Evolutionary conservation across 2,113 vertebrate species (phyloP), one percentile per base, ranked within the genome.

Genomic region (Chionomys nivalis): DNA sequence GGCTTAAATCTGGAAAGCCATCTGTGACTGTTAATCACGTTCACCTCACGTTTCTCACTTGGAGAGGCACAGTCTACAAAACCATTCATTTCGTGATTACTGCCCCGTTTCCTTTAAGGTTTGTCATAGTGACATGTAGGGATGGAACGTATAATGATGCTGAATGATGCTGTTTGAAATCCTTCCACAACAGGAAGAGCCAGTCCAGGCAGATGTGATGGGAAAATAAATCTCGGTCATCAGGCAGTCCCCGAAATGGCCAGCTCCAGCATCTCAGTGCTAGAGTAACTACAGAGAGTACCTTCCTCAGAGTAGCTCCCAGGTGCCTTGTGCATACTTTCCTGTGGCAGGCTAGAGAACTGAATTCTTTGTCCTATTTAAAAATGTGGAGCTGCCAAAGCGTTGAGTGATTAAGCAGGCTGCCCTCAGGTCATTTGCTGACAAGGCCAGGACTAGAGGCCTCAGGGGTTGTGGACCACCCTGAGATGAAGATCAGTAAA

Each of bases 371-470:
- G 87, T 93, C 93, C 94, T 96, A 72, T 91, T 93, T 87, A 95
- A 94, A 97, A 94, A 95, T 97, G 91, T 92, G 92, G 72, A 55
- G 26, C 86, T 97, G 92, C 68, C 55, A 73, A 75, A 70, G 42
- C 36, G 7, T 44, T 75, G 81, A 91, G 68, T 58, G n/a, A 93
- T 70, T 86, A 89, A 93, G 75, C 83, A 96, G 28, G 72, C 33
- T 83, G 31, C 88, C 86, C 77, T 88, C 21, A 4, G 72, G 75
- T 90, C 82, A 70, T 23, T 52, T 33, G 13, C 58, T 87, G 93
- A 86, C 28, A 87, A 89, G 75, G 82, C 92, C 49, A n/a, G 31
- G 58, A 87, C 73, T 55, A 49, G 91, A 93, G 65, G 72, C 49
- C 49, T 93, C 52, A 52, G 66, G 72, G 63, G 12, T 1, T 68